These are phyloP conservation scores for Papilio gigon DNA, from an alignment of 2,888 invertebrate genomes.

Conservation along the genomic window DNA sequence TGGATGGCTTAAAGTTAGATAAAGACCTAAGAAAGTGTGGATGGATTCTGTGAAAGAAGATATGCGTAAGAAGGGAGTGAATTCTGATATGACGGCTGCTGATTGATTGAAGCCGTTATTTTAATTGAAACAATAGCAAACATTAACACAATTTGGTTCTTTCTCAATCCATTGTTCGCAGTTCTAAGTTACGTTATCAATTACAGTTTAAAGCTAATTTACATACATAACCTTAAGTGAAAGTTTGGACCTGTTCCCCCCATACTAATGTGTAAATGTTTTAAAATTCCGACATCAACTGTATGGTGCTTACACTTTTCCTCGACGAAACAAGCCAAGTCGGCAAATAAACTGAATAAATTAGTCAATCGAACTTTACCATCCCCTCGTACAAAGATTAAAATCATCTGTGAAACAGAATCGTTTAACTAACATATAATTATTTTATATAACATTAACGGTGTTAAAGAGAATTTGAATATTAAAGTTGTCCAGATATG, in stretches of 20 bases:
- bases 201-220: constrained; percentile 72
- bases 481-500: background rate
- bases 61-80: too few relatives aligned
- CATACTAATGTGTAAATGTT: constrained; percentile 79
- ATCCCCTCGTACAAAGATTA: constrained; percentile 71
- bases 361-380: constrained; percentile 70
- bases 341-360: constrained; percentile 77
- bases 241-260: constrained; percentile 72
- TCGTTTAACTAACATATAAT: background rate
- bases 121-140: constrained; percentile 9
- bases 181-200: constrained; percentile 77
- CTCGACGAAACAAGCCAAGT: constrained; percentile 67
- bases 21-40: too few relatives aligned
- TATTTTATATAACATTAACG: background rate
- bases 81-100: too few relatives aligned
- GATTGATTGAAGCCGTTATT: too few relatives aligned
- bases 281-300: constrained; percentile 77
- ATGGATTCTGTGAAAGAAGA: too few relatives aligned
- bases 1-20: background rate
- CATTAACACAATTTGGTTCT: constrained; percentile 35
- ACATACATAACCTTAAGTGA: constrained; percentile 80
- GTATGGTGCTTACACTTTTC: constrained; percentile 71
- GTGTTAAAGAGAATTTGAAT: background rate
- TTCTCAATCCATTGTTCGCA: constrained; percentile 52
- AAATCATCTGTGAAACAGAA: constrained; percentile 38